These are phyloP conservation scores for Herpetotheres cachinnans DNA, from an alignment of 2,113 vertebrate species.

Conservation along the genomic window DNA sequence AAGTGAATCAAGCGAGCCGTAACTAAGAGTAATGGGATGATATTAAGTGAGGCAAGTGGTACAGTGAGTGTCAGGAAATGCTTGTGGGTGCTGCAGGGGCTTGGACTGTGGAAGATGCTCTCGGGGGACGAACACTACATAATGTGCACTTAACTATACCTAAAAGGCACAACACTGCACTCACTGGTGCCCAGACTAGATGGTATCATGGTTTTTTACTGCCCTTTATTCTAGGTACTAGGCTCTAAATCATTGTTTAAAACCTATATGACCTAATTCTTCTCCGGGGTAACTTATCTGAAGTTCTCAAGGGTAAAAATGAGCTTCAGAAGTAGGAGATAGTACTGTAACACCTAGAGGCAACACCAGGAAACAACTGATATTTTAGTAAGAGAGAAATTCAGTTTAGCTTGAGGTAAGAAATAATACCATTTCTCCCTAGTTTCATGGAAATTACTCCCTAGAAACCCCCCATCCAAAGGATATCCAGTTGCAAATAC, in stretches of 20 bases:
- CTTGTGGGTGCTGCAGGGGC: neutral
- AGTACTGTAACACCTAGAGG: neutral
- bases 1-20: neutral
- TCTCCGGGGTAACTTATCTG: neutral
- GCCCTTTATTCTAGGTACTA: neutral
- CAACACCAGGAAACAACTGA: neutral
- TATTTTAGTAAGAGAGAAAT: constrained; percentile 13
- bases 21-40: constrained; percentile 24
- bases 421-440: constrained; percentile 17
- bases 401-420: neutral
- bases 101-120: neutral
- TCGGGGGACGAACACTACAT: neutral
- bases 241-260: constrained; percentile 1
- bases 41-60: constrained; percentile 19
- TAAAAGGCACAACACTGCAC: neutral
- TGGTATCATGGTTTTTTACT: neutral
- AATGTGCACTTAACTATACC: neutral
- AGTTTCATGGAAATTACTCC: constrained; percentile 9
- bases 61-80: neutral
- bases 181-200: neutral
- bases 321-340: neutral
- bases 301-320: constrained; percentile 22
- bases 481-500: neutral
- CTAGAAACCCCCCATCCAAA: neutral
- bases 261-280: neutral